Evolutionary conservation across 1,140 invertebrate genomes (phyloP), one percentile per base, ranked within the genome.

Genomic region (Globodera rostochiensis): DNA sequence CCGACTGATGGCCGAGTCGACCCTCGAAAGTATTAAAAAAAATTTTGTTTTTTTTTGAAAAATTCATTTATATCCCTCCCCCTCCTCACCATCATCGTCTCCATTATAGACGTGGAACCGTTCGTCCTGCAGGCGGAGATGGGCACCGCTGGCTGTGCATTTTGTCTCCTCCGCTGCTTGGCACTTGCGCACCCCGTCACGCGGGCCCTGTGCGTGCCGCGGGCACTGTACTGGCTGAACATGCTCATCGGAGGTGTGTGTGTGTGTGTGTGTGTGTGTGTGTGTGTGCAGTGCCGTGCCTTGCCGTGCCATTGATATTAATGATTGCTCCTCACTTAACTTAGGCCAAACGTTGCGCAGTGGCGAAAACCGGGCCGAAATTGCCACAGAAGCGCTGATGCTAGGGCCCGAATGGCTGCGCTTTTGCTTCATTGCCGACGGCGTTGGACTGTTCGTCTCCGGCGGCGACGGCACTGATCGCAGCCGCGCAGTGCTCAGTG

Each of bases 61-160:
- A 53, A 8, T 50, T 50, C 3, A 19, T 15, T 60, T 13, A 13
- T 60, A 15, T 60, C 15, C 57, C 57, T 67, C 7, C 9, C 45
- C 79, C 15, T 70, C 13, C 13, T 1, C 71, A 66, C n/a, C 11
- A 21, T 21, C 50, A 7, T 13, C 4, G 50, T 13, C 64, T 13
- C 64, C 21, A 70, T 21, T 79, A 60, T 13, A 88, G 87, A 87
- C 83, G 84, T 82, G 69, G 86, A 87, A 64, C 86, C 86, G 21
- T 87, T 87, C 79, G 77, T 87, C 19, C 80, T 87, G 64, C 86
- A 87, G 82, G 83, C 86, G 36, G 86, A 87, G 80, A 87, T 87
- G 86, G 86, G 86, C 36, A 71, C 88, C 5, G 73, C 82, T 19
- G 82, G 69, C 45, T 83, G 83, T 53, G 88, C 86, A 4, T 60